Percentiles rank a stretch among this genome's conserved stretches.
Conservation (phyloP, 1,140 invertebrate genomes). For the Stegodyphus dumicola region DNA sequence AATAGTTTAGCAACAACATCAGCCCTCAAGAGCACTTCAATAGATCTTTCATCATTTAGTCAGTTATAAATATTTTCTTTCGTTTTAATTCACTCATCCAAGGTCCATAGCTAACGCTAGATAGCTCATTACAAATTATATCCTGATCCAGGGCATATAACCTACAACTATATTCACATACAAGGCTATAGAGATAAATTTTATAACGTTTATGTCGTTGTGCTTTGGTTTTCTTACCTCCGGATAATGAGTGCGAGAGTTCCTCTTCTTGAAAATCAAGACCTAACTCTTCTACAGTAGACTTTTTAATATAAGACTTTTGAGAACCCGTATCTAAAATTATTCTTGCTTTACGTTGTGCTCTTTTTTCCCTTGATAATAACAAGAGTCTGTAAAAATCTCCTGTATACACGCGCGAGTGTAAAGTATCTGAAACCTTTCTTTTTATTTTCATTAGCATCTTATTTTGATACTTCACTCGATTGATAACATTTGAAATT, state of each 20-base stretch:
- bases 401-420: not conserved
- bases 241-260: too few species aligned
- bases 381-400: constrained; percentile 27
- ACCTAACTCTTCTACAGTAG: constrained; percentile 4
- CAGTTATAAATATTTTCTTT: too few species aligned
- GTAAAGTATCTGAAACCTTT: not conserved
- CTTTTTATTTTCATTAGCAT: not conserved
- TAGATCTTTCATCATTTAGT: too few species aligned
- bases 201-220: too few species aligned
- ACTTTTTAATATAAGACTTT: constrained; percentile 9
- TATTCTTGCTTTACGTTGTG: not conserved
- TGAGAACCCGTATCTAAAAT: not conserved
- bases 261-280: constrained; percentile 6
- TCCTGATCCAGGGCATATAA: too few species aligned
- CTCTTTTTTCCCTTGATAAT: not conserved
- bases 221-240: not conserved
- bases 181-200: too few species aligned
- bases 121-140: too few species aligned
- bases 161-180: too few species aligned
- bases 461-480: constrained; percentile 11
- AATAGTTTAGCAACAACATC: constrained; percentile 27
- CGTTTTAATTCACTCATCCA: too few species aligned
- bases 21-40: not conserved
- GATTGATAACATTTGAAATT: constrained; percentile 4
- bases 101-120: too few species aligned